Evolutionary conservation across 2,888 invertebrate species (phyloP), one percentile per base, ranked within the genome.

Genomic region (Synanthedon vespiformis): DNA sequence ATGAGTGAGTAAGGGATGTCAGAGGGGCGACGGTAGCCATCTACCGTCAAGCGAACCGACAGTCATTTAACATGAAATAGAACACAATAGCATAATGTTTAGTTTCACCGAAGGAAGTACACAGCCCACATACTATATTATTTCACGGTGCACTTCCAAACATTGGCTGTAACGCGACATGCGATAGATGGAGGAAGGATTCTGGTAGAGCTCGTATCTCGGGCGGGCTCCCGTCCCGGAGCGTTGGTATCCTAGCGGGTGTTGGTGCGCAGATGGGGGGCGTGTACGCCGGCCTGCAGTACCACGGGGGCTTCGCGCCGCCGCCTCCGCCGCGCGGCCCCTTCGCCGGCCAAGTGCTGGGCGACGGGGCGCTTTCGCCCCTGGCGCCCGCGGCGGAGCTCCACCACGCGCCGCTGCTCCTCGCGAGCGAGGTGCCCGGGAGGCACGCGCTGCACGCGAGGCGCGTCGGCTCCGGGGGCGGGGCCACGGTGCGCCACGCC

Each of bases 201-300:
- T 22, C 22, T 22, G 22, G 22, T 22, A 22, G 22, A 22, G 1
- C 22, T 22, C 48, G 16, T 18, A 10, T 48, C 12, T 48, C 18
- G 12, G 48, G 3, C 18, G n/a, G 16, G 40, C 41, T 13, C 11
- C 40, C 14, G 44, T 44, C 27, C 50, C 27, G 22, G 22, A 22
- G 22, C 4, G 5, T 22, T 22, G 22, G 22, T 22, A 40, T 18
- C 18, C 18, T 27, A 5, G 22, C 16, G 34, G 50, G 48, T 51
- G 12, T 18, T 27, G n/a, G 40, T 40, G 49, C 51, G 52, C 73
- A 85, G 86, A 78, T 86, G 84, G 82, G 83, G 67, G 79, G 82
- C 54, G 76, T 85, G 74, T 86, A 83, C 75, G 80, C 85, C 59
- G 83, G 82, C 8, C 72, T 82, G 64, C 80, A 74, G 71, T 83